Evolutionary conservation across 2,797 vertebrate genomes (phyloP).

Genomic region (Nyctibius grandis): DNA sequence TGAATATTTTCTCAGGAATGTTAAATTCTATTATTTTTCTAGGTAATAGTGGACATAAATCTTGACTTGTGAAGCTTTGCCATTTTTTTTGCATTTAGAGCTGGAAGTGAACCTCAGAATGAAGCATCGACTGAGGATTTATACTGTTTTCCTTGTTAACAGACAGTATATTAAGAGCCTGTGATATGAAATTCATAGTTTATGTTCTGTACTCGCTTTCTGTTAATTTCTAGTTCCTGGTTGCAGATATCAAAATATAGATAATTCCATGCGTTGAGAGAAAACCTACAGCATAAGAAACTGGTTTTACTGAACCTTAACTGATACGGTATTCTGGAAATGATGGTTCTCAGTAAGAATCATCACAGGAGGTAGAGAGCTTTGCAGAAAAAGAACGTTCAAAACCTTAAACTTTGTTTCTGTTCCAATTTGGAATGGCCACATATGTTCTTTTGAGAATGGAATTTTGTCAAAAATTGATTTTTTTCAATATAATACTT

Average conservation of each 20-base stretch:
- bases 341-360: neutral
- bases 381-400: neutral
- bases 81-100: neutral
- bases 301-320: neutral
- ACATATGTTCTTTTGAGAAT: neutral
- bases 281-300: neutral
- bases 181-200: neutral
- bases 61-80: neutral
- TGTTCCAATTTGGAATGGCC: neutral
- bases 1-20: neutral
- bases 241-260: neutral
- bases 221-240: neutral
- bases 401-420: neutral
- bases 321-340: neutral
- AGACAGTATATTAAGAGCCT: neutral
- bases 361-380: neutral
- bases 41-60: neutral
- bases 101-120: neutral
- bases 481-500: neutral
- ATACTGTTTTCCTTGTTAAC: neutral
- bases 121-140: neutral
- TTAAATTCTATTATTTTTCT: neutral
- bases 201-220: neutral
- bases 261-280: neutral
- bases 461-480: neutral